These are phyloP conservation scores for Idaea aversata DNA, from an alignment of 2,888 invertebrate species.

Conservation along the genomic window DNA sequence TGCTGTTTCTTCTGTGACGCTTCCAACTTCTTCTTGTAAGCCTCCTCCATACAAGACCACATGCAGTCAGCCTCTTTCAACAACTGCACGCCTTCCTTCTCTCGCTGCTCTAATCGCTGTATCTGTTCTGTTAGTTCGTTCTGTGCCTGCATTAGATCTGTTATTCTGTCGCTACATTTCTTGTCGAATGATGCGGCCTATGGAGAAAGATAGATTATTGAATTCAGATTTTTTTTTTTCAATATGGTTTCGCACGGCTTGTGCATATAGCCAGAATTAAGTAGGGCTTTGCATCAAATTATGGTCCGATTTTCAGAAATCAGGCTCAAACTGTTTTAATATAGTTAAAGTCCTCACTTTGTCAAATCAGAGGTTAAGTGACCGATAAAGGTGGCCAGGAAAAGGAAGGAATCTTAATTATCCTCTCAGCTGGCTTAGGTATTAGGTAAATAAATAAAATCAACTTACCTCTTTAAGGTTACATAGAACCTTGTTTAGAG, in stretches of 20 bases:
- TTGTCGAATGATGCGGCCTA: slow-evolving; percentile 61
- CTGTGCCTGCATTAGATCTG: slow-evolving; percentile 75
- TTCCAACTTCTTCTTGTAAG: slow-evolving; percentile 64
- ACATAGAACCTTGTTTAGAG: slow-evolving; percentile 53
- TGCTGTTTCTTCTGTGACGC: slow-evolving; percentile 53
- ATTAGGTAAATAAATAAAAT: slow-evolving; percentile 4
- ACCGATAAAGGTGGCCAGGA: no score
- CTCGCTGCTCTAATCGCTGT: slow-evolving; percentile 78
- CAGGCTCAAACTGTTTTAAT: no score
- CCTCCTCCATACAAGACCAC: slow-evolving; percentile 76
- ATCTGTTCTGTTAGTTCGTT: slow-evolving; percentile 76
- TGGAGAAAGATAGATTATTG: neutral
- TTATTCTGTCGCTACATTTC: slow-evolving; percentile 61
- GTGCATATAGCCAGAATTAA: no score
- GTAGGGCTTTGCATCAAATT: no score
- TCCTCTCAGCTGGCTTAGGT: no score
- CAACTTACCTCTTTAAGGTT: slow-evolving; percentile 53
- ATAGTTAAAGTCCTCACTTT: no score
- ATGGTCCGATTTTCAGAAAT: no score
- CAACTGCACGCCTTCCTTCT: slow-evolving; percentile 75
- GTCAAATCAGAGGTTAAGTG: no score
- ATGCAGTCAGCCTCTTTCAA: slow-evolving; percentile 80
- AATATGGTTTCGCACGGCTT: no score
- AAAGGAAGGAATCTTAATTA: no score
- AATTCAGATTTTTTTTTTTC: no score